Evolutionary conservation across 2,113 vertebrate species (phyloP), one percentile per base, ranked within the genome.

Genomic region (Hippocampus guttulatus): DNA sequence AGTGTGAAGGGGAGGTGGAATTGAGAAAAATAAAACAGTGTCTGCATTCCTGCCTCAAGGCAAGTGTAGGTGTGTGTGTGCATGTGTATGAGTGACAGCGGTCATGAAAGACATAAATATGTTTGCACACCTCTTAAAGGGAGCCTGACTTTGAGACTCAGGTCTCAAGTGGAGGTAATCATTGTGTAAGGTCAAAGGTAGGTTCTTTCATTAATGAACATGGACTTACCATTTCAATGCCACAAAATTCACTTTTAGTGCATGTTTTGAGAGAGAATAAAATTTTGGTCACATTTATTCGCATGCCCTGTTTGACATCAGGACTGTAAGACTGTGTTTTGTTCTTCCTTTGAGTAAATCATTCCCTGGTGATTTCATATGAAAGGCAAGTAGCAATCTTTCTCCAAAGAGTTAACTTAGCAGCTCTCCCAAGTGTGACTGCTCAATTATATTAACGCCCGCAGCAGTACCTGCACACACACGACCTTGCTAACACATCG

Each of bases 331-430:
- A 33, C n/a, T 62, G 7, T 61, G 27, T 45, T 45, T 2, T 64
- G 0, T 43, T 64, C 11, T 63, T 20, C 40, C 0, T 43, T 64
- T 64, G 23, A 23, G 40, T 64, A 41, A 40, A 64, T 43, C 12
- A 43, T 64, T 64, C 5, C 20, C 38, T 41, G 18, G 9, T 12
- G 1, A 64, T 20, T 21, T 41, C 62, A 64, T 21, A 1, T 64
- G n/a, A 64, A 64, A n/a, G 20, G 11, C 61, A 33, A 20, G 15
- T 57, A 47, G 33, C 11, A 69, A 57, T 43, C 43, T 45, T 45
- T 45, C 33, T 38, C 33, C n/a, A 79, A 69, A 70, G 70, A 82
- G 84, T 90, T 85, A 87, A 79, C 81, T 88, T 68, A 82, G 73
- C 64, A 69, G 62, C 57, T 66, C 41, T 64, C 23, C 73, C 76